A percentile compares a stretch with the other conserved stretches of the same genome.
phyloP scores from a whole-genome alignment of 2,113 vertebrate species.

The Pipra filicauda region DNA sequence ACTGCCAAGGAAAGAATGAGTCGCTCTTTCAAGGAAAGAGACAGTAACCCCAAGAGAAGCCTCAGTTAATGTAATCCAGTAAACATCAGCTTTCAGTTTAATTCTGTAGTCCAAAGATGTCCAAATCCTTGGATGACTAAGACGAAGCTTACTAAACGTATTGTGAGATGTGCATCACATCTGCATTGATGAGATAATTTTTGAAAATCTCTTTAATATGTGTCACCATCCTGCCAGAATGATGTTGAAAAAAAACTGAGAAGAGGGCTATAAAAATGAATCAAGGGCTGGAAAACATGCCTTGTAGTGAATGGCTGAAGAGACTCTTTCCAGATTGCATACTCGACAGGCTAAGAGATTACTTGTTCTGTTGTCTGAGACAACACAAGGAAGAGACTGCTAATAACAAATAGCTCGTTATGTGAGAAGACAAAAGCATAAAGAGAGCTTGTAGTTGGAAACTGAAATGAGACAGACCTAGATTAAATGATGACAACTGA shows the following conservation, averaged over 20 bases:
- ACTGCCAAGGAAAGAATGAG: neutral
- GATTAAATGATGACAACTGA: constrained; percentile 9
- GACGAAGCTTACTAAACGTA: neutral
- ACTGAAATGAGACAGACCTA: constrained; percentile 21
- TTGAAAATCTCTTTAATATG: neutral
- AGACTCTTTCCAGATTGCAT: neutral
- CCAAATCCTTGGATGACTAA: neutral
- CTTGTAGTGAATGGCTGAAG: neutral
- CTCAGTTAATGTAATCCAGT: neutral
- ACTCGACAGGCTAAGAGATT: constrained; percentile 1
- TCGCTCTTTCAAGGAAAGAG: neutral
- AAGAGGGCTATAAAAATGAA: neutral
- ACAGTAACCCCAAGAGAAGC: neutral
- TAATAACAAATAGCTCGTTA: constrained; percentile 38
- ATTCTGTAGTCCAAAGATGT: neutral
- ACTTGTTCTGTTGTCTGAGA: constrained; percentile 5
- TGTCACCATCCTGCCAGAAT: neutral
- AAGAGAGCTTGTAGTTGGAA: constrained; percentile 4
- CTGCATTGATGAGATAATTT: neutral
- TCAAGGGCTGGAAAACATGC: neutral
- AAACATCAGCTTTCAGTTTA: neutral
- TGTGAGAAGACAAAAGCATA: constrained; percentile 26
- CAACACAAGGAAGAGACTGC: neutral
- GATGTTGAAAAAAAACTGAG: neutral
- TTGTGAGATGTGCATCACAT: neutral